A percentile compares a stretch with the other conserved stretches of the same genome.
Conservation (phyloP, 1,140 invertebrate species). For the Saccostrea echinata region DNA sequence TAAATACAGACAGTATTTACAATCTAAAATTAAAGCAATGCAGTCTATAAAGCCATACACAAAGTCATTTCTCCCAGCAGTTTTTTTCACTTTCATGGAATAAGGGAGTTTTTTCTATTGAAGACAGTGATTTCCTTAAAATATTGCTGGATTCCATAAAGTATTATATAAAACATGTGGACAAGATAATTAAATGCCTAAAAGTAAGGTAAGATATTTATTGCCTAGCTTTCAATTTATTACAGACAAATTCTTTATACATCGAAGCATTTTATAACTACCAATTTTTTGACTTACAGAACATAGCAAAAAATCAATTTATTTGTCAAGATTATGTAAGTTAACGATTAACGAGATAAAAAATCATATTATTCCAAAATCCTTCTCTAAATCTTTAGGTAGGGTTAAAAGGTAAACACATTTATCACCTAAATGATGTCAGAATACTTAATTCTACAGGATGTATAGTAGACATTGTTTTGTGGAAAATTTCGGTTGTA, state of each 20-base stretch:
- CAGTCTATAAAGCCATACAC: constrained; percentile 30
- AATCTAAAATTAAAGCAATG: constrained; percentile 35
- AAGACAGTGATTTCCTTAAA: not conserved
- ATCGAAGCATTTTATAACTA: not conserved
- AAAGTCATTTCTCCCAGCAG: constrained; percentile 7
- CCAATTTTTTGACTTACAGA: not conserved
- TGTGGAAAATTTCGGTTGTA: not conserved
- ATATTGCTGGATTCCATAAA: not conserved
- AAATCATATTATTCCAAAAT: not conserved
- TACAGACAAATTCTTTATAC: not conserved
- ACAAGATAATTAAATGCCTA: not conserved
- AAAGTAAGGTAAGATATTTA: not conserved
- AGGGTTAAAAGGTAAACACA: not conserved
- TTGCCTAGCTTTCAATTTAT: not conserved
- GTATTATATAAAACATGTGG: not conserved
- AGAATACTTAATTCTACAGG: not conserved
- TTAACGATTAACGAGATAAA: not conserved
- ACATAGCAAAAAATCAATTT: constrained; percentile 13
- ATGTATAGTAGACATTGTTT: constrained; percentile 20
- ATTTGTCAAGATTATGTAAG: not conserved
- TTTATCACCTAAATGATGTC: constrained; percentile 19
- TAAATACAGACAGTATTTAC: constrained; percentile 37
- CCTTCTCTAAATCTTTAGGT: not conserved
- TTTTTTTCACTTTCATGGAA: constrained; percentile 27
- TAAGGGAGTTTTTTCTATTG: not conserved